These are phyloP conservation scores for Rotaria socialis DNA, from an alignment of 2,888 invertebrate species.

Conservation along the genomic window DNA sequence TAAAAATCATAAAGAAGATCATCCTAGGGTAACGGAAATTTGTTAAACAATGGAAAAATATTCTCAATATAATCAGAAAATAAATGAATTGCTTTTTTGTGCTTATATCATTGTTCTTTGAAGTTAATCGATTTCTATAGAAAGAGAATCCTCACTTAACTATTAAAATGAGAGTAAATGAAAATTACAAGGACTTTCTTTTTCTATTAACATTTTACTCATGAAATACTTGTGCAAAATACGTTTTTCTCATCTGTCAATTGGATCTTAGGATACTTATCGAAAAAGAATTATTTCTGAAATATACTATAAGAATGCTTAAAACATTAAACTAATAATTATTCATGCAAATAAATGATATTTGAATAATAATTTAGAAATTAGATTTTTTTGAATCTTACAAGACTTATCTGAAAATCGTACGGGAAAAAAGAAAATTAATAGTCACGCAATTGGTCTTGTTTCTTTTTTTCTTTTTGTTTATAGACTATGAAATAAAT, in stretches of 20 bases:
- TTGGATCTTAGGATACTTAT: too few relatives aligned
- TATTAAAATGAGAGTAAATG: neutral
- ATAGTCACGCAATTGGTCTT: too few relatives aligned
- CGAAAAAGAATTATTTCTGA: too few relatives aligned
- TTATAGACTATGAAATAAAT: neutral
- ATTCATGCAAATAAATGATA: neutral
- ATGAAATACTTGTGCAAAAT: too few relatives aligned
- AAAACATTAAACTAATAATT: neutral
- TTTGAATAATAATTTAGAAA: too few relatives aligned
- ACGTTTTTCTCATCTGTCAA: neutral
- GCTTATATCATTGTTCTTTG: neutral
- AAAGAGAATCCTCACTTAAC: neutral
- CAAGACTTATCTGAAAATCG: too few relatives aligned
- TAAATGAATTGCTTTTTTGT: neutral
- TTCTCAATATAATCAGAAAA: neutral
- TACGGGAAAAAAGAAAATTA: too few relatives aligned
- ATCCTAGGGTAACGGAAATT: neutral
- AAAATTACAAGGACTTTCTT: neutral
- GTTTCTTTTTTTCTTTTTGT: neutral
- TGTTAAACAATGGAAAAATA: neutral
- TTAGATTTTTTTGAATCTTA: too few relatives aligned
- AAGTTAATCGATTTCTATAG: neutral
- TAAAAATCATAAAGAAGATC: too few relatives aligned
- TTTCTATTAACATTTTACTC: neutral
- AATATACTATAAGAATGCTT: neutral